Evolutionary conservation across 2,113 vertebrate genomes (phyloP).

Genomic region (Furnarius figulus): DNA sequence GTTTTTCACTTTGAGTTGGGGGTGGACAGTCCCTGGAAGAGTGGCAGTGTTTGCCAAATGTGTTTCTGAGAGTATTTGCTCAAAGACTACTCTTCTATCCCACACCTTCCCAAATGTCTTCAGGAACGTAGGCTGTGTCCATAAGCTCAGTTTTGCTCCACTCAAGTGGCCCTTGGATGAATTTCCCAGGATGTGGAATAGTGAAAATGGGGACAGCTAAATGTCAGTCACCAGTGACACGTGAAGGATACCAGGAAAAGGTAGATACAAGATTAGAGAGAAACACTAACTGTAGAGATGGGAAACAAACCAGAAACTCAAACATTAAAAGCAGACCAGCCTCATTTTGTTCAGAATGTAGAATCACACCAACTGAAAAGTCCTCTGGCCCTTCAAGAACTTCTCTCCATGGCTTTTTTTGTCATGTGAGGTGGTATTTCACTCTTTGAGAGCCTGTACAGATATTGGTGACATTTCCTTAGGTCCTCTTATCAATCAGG

Average conservation of each 20-base stretch:
- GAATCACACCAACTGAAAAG: background rate
- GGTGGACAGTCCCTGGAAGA: constrained; percentile 65
- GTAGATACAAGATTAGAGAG: background rate
- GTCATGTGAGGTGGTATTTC: background rate
- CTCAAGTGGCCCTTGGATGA: background rate
- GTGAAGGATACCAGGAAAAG: background rate
- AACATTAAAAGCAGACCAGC: background rate
- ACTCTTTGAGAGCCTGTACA: background rate
- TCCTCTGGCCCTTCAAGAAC: background rate
- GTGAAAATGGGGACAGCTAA: background rate
- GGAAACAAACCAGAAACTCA: background rate
- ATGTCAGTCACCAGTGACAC: background rate
- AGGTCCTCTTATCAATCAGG: background rate
- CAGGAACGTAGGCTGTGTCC: background rate
- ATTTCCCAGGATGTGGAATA: background rate
- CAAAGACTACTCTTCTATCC: background rate
- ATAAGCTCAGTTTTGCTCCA: background rate
- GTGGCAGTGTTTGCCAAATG: constrained; percentile 29
- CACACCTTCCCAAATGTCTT: background rate
- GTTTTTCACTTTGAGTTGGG: constrained; percentile 50
- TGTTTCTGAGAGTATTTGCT: background rate
- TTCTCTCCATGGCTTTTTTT: background rate
- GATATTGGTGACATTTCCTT: background rate
- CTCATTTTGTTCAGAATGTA: background rate
- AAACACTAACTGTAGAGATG: background rate